Evolutionary conservation across 2,888 invertebrate genomes (phyloP).

Genomic region (Drosophila affinis): DNA sequence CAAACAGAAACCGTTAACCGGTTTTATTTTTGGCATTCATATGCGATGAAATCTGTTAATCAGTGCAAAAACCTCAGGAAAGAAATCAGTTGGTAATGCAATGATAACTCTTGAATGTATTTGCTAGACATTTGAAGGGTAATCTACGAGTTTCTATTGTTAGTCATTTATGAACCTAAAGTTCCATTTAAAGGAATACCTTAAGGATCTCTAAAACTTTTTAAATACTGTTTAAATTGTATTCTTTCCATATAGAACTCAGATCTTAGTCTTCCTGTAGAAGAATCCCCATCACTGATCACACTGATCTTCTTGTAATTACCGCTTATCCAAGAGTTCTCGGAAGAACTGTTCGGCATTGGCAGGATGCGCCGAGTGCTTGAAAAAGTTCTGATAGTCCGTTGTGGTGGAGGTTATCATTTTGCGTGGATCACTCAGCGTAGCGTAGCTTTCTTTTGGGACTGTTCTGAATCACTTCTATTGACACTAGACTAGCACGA

Average conservation of each 20-base stretch:
- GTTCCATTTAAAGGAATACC: not conserved
- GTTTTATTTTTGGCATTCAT: conserved; percentile 38
- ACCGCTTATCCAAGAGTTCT: conserved; percentile 71
- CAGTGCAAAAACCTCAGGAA: not conserved
- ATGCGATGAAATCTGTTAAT: conserved; percentile 4
- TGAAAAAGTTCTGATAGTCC: conserved; percentile 76
- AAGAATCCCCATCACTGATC: not conserved
- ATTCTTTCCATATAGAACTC: too few species aligned
- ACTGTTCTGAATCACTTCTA: conserved; percentile 7
- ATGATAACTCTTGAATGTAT: too few species aligned
- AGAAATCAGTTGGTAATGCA: conserved; percentile 1
- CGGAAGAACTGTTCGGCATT: conserved; percentile 80
- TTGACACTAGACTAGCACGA: not conserved
- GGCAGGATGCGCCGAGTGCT: conserved; percentile 75
- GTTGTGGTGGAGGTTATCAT: conserved; percentile 75
- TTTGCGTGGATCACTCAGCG: conserved; percentile 37
- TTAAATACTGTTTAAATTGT: too few species aligned
- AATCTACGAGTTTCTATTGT: not conserved
- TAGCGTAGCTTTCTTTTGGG: not conserved
- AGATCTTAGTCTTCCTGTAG: not conserved
- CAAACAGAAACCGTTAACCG: conserved; percentile 32
- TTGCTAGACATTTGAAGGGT: not conserved
- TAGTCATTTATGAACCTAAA: not conserved
- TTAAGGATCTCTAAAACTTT: not conserved
- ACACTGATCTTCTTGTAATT: conserved; percentile 40